A percentile compares a stretch with the other conserved stretches of the same genome.
phyloP scores from a whole-genome alignment of 2,113 vertebrate species.

The Myiozetetes cayanensis region DNA sequence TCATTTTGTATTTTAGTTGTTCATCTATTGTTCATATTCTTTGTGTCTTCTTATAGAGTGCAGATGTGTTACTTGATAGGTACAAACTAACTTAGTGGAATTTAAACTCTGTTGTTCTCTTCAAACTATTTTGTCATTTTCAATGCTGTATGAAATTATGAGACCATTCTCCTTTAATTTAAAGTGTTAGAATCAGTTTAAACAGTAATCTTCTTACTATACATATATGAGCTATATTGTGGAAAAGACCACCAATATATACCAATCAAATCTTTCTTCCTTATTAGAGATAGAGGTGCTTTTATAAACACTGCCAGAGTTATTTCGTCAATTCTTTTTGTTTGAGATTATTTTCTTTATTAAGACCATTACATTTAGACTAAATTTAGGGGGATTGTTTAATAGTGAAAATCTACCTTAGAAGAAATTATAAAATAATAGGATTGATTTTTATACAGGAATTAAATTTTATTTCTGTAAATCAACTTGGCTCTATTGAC shows the following conservation, averaged over 20 bases:
- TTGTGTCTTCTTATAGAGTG: neutral
- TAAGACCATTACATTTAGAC: neutral
- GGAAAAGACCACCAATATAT: neutral
- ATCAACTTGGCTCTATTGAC: neutral
- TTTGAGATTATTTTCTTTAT: neutral
- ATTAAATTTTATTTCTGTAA: neutral
- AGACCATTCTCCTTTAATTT: neutral
- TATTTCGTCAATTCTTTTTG: neutral
- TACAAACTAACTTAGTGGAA: neutral
- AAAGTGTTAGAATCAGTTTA: neutral
- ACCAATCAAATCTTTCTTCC: neutral
- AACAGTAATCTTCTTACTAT: neutral
- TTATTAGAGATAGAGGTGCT: neutral
- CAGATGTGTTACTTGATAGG: neutral
- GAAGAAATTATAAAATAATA: neutral
- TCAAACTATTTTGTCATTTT: neutral
- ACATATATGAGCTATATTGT: neutral
- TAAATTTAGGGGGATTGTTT: neutral
- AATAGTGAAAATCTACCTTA: neutral
- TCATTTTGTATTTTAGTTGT: neutral
- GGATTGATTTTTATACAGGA: rapidly evolving
- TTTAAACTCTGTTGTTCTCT: neutral
- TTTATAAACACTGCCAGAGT: neutral
- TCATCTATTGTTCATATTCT: neutral
- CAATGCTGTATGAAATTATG: neutral